Conservation (phyloP, 2,113 vertebrate genomes). For the Pygathrix nemaeus region DNA sequence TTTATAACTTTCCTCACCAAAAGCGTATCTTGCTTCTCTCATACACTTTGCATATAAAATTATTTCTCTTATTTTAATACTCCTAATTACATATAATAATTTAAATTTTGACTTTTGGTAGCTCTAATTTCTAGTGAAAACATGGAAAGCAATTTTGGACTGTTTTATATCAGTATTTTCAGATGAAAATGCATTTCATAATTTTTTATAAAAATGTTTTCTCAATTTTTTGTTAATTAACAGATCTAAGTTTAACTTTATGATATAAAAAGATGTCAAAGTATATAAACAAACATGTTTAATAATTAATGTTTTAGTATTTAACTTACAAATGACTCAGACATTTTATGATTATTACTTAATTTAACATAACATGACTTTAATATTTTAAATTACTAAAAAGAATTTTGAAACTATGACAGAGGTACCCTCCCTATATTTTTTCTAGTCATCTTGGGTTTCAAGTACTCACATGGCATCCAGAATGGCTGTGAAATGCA, state of each 20-base stretch:
- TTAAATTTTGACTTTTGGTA: neutral
- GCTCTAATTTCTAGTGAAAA: neutral
- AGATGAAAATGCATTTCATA: neutral
- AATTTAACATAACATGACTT: neutral
- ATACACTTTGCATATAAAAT: neutral
- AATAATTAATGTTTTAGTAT: neutral
- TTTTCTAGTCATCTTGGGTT: neutral
- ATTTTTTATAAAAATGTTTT: neutral
- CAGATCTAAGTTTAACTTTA: neutral
- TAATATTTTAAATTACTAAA: neutral
- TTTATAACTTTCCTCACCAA: neutral
- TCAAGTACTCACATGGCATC: neutral
- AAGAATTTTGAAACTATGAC: neutral
- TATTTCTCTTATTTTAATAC: neutral
- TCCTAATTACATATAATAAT: neutral
- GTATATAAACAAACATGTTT: neutral
- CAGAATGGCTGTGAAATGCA: neutral
- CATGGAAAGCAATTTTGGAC: neutral
- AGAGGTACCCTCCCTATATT: neutral
- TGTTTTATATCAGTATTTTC: neutral
- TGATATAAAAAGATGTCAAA: neutral
- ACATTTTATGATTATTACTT: neutral
- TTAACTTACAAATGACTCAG: neutral
- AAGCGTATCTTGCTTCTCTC: neutral
- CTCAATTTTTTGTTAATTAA: neutral